Evolutionary conservation across 2,888 invertebrate species (phyloP).

Genomic region (Eretmocerus hayati): DNA sequence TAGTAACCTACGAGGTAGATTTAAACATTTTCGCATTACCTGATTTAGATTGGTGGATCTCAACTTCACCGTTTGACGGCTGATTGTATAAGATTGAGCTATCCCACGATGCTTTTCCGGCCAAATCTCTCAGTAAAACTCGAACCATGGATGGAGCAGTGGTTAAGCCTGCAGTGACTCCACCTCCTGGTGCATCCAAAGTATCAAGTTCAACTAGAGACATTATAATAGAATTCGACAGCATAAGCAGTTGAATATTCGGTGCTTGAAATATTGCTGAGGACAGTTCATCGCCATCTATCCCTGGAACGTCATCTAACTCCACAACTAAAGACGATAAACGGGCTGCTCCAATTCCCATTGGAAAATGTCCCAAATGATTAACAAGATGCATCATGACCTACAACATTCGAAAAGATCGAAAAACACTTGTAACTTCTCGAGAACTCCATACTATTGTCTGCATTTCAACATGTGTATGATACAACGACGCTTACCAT

Average conservation of each 20-base stretch:
- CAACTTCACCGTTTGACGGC: constrained; percentile 46
- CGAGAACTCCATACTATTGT: no score
- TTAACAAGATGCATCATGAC: constrained; percentile 82
- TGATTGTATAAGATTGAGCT: constrained; percentile 82
- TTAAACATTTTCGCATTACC: no score
- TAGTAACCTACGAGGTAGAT: no score
- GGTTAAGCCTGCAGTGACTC: constrained; percentile 53
- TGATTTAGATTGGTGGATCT: constrained; percentile 28
- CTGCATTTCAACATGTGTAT: no score
- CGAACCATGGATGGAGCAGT: constrained; percentile 55
- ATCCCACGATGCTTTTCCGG: constrained; percentile 95
- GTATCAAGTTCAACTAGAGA: constrained; percentile 87
- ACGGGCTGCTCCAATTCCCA: constrained; percentile 81
- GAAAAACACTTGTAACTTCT: no score
- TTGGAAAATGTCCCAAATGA: constrained; percentile 91
- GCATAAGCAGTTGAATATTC: constrained; percentile 75
- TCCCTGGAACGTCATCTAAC: constrained; percentile 77
- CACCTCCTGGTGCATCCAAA: constrained; percentile 70
- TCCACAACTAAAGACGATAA: constrained; percentile 86
- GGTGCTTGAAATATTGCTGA: constrained; percentile 77
- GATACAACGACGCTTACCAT: constrained; percentile 51
- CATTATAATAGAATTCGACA: constrained; percentile 74
- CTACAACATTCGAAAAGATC: constrained; percentile 40
- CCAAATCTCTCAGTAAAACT: constrained; percentile 79
- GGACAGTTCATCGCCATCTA: constrained; percentile 67